Base-by-base conservation (phyloP, 2,797 vertebrate genomes). In the Peromyscus attwateri region DNA sequence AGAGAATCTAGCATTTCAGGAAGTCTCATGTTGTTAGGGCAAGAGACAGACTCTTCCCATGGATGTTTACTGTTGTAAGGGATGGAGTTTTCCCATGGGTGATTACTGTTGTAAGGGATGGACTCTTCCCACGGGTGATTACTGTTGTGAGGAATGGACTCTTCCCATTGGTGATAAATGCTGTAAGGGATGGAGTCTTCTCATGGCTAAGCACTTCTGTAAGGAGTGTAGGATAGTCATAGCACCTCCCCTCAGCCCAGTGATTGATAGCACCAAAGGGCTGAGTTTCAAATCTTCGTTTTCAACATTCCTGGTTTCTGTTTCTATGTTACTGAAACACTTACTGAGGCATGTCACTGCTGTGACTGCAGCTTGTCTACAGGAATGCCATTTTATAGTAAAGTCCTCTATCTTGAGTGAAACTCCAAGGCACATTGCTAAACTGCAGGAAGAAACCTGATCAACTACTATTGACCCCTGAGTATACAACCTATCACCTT, bases 241-340 rank as follows among this genome's bases (percentile, higher is more conserved):
- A 68, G 66, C 62, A 77, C 4, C n/a, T 31, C 49, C 7, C 13
- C 49, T 37, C 29, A 82, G n/a, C 17, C 49, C 31, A 43, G 13
- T 11, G 21, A 1, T 71, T 10, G n/a, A 79, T 16, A 87, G 5
- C 37, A 34, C 34, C 64, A 52, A 46, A 85, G 34, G 8, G 10
- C 57, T 92, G 55, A 88, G 37, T 92, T 89, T 85, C 81, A 81
- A 76, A 84, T 46, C 31, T 70, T 91, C 17, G 40, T 75, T 83
- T 13, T 87, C 66, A 49, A 89, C 62, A 17, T 43, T 46, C 21
- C 52, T 77, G 29, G 90, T 82, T 89, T 91, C 64, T 3, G 31
- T 55, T 64, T 52, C 52, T 93, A n/a, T 21, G 62, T 85, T 68
- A 75, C 13, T 71, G 68, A 90, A 93, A 92, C 13, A 73, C 70